Evolutionary conservation across 2,888 invertebrate species (phyloP).

Genomic region (Tipula confusa): DNA sequence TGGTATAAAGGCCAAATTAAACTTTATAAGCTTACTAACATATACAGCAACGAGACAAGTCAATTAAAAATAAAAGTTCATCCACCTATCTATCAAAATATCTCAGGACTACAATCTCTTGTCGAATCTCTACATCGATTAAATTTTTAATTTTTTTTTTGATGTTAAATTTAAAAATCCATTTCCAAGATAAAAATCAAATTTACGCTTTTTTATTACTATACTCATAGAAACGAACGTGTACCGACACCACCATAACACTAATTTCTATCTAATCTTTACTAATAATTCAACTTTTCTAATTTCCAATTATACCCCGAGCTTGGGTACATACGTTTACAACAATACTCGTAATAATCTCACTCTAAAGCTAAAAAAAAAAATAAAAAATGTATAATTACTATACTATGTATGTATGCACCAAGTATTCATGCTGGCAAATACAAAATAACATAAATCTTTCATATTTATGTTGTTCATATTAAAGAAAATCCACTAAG

Average conservation of each 20-base stretch:
- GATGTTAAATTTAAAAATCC: background rate
- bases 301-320: background rate
- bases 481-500: background rate
- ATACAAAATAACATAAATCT: background rate
- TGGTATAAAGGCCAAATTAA: too few species aligned
- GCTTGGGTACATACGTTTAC: background rate
- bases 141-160: too few species aligned
- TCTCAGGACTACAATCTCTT: background rate
- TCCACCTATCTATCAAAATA: background rate
- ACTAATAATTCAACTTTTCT: background rate
- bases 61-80: background rate
- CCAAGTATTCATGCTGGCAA: background rate
- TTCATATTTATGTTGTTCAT: background rate
- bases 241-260: background rate
- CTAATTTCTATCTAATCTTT: background rate
- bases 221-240: too few species aligned
- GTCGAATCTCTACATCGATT: background rate
- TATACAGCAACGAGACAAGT: background rate
- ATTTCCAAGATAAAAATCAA: slow-evolving; percentile 3
- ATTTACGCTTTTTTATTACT: background rate
- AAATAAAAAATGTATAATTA: background rate
- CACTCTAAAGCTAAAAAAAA: background rate
- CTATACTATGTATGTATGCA: too few species aligned
- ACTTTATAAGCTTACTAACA: too few species aligned
- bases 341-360: background rate